These are phyloP conservation scores for Lacerta bilineata DNA, from an alignment of 2,797 vertebrate species.

Conservation along the genomic window DNA sequence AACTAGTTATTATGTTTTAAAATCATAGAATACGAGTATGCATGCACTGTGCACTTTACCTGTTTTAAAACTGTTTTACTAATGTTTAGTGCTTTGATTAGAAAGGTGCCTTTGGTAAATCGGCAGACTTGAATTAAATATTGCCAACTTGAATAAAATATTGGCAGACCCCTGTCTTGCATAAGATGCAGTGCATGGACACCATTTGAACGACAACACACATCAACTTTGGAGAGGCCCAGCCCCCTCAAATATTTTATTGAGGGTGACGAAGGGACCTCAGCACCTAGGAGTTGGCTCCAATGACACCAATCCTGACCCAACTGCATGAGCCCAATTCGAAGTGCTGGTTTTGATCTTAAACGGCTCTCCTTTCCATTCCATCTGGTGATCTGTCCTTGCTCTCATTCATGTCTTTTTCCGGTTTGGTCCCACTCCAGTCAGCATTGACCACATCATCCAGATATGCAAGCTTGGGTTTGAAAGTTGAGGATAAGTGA, in stretches of 20 bases:
- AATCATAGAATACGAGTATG: neutral
- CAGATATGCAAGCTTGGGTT: neutral
- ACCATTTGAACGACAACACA: too few relatives aligned
- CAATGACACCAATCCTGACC: too few relatives aligned
- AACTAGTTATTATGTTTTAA: slow-evolving; percentile 29
- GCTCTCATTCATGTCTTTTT: neutral
- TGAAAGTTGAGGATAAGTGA: neutral
- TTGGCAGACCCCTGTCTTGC: too few relatives aligned
- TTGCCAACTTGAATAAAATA: too few relatives aligned
- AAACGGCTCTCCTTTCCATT: neutral
- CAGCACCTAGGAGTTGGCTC: too few relatives aligned
- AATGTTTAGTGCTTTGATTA: neutral
- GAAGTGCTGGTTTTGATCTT: too few relatives aligned
- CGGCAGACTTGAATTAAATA: too few relatives aligned
- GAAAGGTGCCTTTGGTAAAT: neutral
- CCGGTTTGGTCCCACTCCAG: neutral
- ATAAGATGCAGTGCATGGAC: too few relatives aligned
- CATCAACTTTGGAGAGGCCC: too few relatives aligned
- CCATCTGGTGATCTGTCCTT: neutral
- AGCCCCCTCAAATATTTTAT: too few relatives aligned
- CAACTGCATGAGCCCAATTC: too few relatives aligned
- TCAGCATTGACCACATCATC: neutral
- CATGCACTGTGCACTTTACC: neutral
- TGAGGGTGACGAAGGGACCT: too few relatives aligned
- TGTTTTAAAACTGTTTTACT: neutral